Conservation (phyloP, 2,888 invertebrate species). For the Neoitamus cyanurus region DNA sequence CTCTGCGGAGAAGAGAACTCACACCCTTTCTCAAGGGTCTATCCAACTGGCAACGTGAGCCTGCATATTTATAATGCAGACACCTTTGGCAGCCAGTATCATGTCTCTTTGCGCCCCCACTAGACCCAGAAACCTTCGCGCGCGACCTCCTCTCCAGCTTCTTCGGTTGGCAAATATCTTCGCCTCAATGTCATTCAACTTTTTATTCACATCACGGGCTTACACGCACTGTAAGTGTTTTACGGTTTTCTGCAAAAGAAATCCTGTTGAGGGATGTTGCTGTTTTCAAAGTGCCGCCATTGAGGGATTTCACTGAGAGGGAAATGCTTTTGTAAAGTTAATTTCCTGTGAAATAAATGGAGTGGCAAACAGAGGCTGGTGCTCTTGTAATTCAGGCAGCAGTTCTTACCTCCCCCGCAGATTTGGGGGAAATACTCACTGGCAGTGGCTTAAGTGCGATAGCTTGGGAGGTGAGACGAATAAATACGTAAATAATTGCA, state of each 20-base stretch:
- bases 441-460: background rate
- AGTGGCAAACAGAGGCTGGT: background rate
- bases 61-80: background rate
- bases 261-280: background rate
- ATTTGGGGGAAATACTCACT: background rate
- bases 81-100: background rate
- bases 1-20: background rate
- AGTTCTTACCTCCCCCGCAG: background rate
- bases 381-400: background rate
- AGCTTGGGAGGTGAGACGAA: background rate
- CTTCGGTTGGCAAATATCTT: background rate
- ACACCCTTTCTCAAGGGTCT: background rate
- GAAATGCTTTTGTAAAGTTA: slow-evolving; percentile 5
- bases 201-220: background rate
- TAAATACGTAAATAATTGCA: background rate
- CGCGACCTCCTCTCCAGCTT: background rate
- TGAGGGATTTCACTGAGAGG: background rate
- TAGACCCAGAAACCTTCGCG: background rate
- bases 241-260: background rate
- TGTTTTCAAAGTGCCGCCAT: background rate
- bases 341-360: slow-evolving; percentile 1
- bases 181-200: background rate
- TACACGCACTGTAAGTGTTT: slow-evolving; percentile 1
- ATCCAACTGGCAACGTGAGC: background rate
- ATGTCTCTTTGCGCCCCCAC: background rate